These are phyloP conservation scores for Pterostichus niger DNA, from an alignment of 2,888 invertebrate genomes.

Conservation along the genomic window DNA sequence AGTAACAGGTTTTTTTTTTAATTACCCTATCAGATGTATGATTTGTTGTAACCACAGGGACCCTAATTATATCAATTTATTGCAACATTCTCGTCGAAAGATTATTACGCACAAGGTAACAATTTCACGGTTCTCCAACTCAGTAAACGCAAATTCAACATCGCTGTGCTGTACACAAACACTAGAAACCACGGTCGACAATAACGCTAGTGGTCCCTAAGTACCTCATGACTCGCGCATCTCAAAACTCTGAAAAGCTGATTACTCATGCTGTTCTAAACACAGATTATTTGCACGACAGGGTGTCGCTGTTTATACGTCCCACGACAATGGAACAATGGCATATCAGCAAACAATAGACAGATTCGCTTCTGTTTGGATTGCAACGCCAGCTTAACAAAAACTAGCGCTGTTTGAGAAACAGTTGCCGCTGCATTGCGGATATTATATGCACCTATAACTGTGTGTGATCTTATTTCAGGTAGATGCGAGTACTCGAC, in stretches of 20 bases:
- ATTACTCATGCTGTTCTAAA: slow-evolving; percentile 73
- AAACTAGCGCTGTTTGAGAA: slow-evolving; percentile 70
- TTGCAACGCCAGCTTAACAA: slow-evolving; percentile 67
- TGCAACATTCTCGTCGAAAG: slow-evolving; percentile 8
- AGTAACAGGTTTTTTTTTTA: too few relatives aligned
- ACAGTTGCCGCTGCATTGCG: slow-evolving; percentile 46
- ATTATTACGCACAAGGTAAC: slow-evolving; percentile 21
- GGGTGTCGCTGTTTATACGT: slow-evolving; percentile 75
- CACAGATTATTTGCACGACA: slow-evolving; percentile 75
- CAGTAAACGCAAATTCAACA: slow-evolving; percentile 15
- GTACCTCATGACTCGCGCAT: slow-evolving; percentile 39
- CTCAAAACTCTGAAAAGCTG: slow-evolving; percentile 71
- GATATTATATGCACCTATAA: slow-evolving; percentile 13
- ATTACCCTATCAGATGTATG: too few relatives aligned
- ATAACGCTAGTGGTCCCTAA: slow-evolving; percentile 49
- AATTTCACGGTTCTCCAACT: slow-evolving; percentile 31
- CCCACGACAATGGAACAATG: slow-evolving; percentile 74
- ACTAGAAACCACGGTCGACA: not conserved
- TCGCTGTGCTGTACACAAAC: not conserved
- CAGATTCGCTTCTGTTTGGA: slow-evolving; percentile 72
- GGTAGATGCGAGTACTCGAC: slow-evolving; percentile 13
- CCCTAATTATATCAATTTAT: slow-evolving; percentile 15
- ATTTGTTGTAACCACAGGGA: not conserved
- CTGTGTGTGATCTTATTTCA: slow-evolving; percentile 32
- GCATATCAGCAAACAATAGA: slow-evolving; percentile 73